A percentile compares a stretch with the other conserved stretches of the same genome.
Evolutionary conservation across 2,797 vertebrate genomes (phyloP).

Genomic region (Chloroceryle inda): DNA sequence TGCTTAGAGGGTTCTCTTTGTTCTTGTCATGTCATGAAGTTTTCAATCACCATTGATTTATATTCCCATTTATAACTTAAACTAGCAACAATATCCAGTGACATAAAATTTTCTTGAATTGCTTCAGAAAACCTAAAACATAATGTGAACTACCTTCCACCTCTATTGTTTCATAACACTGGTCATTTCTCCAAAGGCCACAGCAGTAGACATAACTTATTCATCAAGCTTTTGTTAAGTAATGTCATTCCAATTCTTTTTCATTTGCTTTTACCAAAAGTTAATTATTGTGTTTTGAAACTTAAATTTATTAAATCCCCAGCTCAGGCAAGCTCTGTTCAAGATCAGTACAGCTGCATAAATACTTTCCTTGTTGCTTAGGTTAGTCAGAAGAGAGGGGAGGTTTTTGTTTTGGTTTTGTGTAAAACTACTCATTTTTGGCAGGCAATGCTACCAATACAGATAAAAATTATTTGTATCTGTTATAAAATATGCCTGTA

Average conservation of each 20-base stretch:
- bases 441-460: background rate
- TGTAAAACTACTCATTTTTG: background rate
- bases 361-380: background rate
- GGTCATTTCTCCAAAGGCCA: background rate
- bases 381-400: background rate
- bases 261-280: background rate
- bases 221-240: background rate
- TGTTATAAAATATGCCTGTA: background rate
- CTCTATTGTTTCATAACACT: background rate
- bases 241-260: background rate
- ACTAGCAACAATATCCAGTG: background rate
- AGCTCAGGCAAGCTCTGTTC: background rate
- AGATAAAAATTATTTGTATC: background rate
- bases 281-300: background rate
- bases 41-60: background rate
- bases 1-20: background rate
- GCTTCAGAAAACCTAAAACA: background rate
- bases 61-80: background rate
- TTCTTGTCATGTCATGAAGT: background rate
- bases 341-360: background rate
- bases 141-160: background rate
- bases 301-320: background rate
- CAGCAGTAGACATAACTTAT: background rate
- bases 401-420: background rate
- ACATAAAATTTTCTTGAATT: background rate